Evolutionary conservation across 2,888 invertebrate genomes (phyloP), one percentile per base, ranked within the genome.

Genomic region (Drosophila lutescens): DNA sequence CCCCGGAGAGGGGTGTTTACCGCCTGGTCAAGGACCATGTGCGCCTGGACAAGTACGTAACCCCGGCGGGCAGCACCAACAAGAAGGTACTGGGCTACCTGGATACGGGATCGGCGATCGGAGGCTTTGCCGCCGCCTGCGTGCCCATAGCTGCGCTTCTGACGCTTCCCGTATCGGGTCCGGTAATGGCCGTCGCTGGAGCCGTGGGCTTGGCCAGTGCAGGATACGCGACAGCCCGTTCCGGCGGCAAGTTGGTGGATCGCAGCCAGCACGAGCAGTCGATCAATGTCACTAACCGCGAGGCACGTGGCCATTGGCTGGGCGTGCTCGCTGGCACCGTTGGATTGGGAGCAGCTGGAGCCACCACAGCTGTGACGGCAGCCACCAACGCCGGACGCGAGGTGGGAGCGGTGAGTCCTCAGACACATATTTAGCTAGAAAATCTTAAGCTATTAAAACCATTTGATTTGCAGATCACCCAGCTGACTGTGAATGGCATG

Each of bases 1-100:
- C 93, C 0, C 94, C 94, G 0, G 61, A 72, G 5, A 81, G 91
- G 17, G 94, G 94, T 5, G 60, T 90, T 46, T 92, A 92, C 58
- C 78, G 76, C 38, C 66, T 85, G 0, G 55, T 78, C 17, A 2
- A 12, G 0, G 58, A 59, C 2, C 2, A 47, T 5, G 89, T 91
- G 2, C 51, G 74, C 3, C 68, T 91, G 65, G 86, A 88, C 26
- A 50, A 74, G 5, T 80, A 74, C 62, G 1, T 53, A 17, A 91
- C 91, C 12, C 92, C 92, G 9, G 88, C 83, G 4, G 79, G 72
- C 3, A 73, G 62, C 5, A 3, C 67, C 0, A 59, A 4, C 0
- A 34, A 26, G 0, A 76, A 74, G 49, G 55, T 76, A 0, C 65
- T 89, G 3, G 66, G 62, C 2, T 41, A 13, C 1, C 61, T 79